phyloP scores from a whole-genome alignment of 2,113 vertebrate genomes.

The Tretioscincus oriximinensis region DNA sequence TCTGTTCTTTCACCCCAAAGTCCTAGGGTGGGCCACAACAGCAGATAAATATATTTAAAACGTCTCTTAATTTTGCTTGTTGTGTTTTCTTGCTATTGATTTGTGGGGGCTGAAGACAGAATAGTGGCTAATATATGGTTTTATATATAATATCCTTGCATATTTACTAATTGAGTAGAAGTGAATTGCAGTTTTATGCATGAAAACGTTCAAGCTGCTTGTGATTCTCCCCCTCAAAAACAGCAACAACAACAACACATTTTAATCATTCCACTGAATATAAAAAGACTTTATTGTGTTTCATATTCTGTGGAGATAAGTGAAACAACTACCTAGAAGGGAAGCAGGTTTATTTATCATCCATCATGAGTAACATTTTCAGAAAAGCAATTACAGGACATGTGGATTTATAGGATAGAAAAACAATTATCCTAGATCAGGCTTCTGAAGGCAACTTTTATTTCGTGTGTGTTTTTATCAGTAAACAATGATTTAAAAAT shows the following conservation, averaged over 20 bases:
- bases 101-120: not conserved
- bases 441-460: not conserved
- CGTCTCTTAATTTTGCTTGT: not conserved
- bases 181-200: not conserved
- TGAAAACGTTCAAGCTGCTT: rapidly evolving
- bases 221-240: not conserved
- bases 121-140: not conserved
- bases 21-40: no score
- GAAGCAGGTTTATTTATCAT: not conserved
- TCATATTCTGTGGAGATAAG: conserved; percentile 13
- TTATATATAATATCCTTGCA: not conserved
- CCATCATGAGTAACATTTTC: not conserved
- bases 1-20: no score
- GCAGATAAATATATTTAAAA: not conserved
- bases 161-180: no score
- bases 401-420: conserved; percentile 3
- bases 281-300: not conserved
- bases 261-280: not conserved
- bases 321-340: not conserved
- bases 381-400: conserved; percentile 4
- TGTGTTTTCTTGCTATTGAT: not conserved
- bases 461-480: conserved; percentile 3
- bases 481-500: not conserved
- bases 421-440: not conserved
- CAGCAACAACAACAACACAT: no score